These are phyloP conservation scores for Megalops atlanticus DNA, from an alignment of 2,113 vertebrate genomes.

Conservation along the genomic window DNA sequence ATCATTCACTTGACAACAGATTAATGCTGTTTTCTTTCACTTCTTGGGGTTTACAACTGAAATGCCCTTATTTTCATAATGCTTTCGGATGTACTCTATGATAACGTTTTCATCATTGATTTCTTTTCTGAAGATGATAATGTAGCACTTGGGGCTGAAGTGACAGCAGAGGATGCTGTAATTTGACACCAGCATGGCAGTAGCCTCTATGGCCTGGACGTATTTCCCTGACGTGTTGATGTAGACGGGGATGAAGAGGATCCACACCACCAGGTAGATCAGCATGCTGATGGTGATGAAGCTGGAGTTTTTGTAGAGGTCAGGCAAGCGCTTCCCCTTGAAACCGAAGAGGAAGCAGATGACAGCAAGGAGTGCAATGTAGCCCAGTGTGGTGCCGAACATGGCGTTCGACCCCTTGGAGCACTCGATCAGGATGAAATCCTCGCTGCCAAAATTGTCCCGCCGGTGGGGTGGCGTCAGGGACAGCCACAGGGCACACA, in stretches of 20 bases:
- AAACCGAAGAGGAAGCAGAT: conserved; percentile 57
- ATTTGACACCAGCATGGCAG: conserved; percentile 78
- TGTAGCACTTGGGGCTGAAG: conserved; percentile 78
- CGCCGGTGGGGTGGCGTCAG: background rate
- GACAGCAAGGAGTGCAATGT: conserved; percentile 39
- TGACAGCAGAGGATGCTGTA: conserved; percentile 77
- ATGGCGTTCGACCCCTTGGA: background rate
- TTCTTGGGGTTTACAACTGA: conserved; percentile 54
- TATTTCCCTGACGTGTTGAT: conserved; percentile 69
- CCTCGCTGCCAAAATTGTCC: accelerated
- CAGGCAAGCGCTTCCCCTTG: conserved; percentile 55
- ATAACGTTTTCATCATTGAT: conserved; percentile 76
- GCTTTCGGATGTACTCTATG: conserved; percentile 68
- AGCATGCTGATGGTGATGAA: conserved; percentile 56
- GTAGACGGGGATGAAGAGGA: conserved; percentile 77
- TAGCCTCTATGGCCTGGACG: conserved; percentile 70
- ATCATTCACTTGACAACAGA: too few species aligned
- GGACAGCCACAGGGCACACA: conserved; percentile 52
- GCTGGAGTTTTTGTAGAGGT: conserved; percentile 61
- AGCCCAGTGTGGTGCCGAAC: conserved; percentile 44
- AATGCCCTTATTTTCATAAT: conserved; percentile 29
- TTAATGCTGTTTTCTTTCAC: too few species aligned
- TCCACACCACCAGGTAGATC: conserved; percentile 65
- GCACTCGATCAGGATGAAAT: conserved; percentile 37
- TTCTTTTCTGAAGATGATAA: conserved; percentile 75